Base-by-base conservation (phyloP, 1,140 invertebrate species). In the Orius insidiosus region DNA sequence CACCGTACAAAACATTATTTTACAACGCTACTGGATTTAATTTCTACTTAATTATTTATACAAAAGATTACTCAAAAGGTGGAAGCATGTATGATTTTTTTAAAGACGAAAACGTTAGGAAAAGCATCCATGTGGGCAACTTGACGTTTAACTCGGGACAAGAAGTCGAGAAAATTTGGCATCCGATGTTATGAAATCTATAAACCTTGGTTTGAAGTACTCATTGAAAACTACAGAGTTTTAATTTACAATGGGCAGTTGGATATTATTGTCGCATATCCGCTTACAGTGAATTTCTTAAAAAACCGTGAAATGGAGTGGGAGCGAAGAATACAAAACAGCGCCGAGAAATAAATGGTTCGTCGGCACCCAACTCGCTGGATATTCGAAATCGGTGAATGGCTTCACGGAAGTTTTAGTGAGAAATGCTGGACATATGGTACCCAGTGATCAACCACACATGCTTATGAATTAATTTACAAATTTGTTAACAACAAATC, bases 201-300 rank as follows among this genome's bases (percentile, higher is more conserved):
- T 86, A 16, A 78, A 38, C 73, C 74, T 1, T 79, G 77, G 72
- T 63, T 93, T 40, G 66, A 71, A 3, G 74, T 78, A 47, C 60
- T 93, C 0, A 49, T 73, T 67, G 53, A 74, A 2, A 37, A 72
- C 46, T 85, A 85, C 54, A 71, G 70, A 57, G 72, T 80, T 3
- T 63, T 82, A 5, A 67, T 82, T 39, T 90, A 86, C 58, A 87
- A 76, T 56, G 55, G 55, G 7, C 82, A 88, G 56, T 56, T 88
- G 35, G 85, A 89, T 57, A 79, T 90, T 16, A 85, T 88, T 54
- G 76, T 86, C 1, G 77, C 83, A 1, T 84, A 85, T 60, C 76
- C 80, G 0, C 56, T 81, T 33, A 86, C 83, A 0, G 69, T 77
- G 38, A 78, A 77, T 52, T 86, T 70, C 65, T 45, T 52, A 64